phyloP scores from a whole-genome alignment of 2,113 vertebrate genomes.

The Cyprinus carpio region DNA sequence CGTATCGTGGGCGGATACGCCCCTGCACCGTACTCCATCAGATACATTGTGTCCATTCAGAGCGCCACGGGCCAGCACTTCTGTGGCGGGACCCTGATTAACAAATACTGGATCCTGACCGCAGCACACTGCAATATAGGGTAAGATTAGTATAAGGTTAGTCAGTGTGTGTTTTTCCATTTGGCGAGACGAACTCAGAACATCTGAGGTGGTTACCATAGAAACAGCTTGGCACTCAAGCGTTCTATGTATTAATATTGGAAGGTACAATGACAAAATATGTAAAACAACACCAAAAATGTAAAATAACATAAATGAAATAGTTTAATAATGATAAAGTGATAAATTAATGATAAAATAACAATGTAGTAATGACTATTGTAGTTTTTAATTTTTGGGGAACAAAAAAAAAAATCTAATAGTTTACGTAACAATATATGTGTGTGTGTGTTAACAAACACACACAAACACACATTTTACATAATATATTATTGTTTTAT shows the following conservation, averaged over 20 bases:
- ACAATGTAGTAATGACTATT: no score
- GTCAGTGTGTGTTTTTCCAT: not conserved
- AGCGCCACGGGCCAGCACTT: slow-evolving; percentile 72
- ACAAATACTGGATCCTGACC: slow-evolving; percentile 83
- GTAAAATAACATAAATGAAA: not conserved
- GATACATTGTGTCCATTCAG: slow-evolving; percentile 81
- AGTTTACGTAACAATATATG: no score
- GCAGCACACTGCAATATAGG: slow-evolving; percentile 85
- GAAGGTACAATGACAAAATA: not conserved
- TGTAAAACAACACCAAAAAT: no score
- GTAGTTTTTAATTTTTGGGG: no score
- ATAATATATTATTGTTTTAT: no score
- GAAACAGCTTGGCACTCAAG: not conserved
- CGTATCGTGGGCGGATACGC: slow-evolving; percentile 79
- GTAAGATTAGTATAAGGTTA: slow-evolving; percentile 65
- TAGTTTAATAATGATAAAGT: not conserved
- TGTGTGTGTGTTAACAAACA: no score
- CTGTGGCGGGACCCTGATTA: slow-evolving; percentile 84
- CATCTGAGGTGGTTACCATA: not conserved
- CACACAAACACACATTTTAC: no score
- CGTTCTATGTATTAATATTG: not conserved
- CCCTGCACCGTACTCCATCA: slow-evolving; percentile 75
- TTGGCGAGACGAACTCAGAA: not conserved
- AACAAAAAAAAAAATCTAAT: no score
- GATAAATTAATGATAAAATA: no score